Percentiles rank a stretch among this genome's conserved stretches.
Evolutionary conservation across 2,888 invertebrate genomes (phyloP).

Genomic region (Dromius quadrimaculatus): DNA sequence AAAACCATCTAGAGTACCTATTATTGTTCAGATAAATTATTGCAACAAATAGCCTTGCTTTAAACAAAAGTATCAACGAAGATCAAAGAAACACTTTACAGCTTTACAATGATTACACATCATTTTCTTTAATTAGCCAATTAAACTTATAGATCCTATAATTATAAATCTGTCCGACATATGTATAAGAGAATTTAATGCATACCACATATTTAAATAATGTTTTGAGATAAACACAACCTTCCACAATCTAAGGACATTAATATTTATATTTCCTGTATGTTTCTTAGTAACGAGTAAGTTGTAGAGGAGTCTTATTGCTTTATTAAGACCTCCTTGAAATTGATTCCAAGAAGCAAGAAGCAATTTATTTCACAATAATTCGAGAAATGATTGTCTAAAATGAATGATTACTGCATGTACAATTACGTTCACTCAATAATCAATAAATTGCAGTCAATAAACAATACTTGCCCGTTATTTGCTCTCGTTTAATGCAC

Average conservation of each 20-base stretch:
- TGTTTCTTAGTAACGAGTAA: not conserved
- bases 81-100: not conserved
- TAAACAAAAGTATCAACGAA: too few species aligned
- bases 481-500: conserved; percentile 29
- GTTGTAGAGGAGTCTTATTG: conserved; percentile 3
- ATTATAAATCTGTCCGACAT: conserved; percentile 17
- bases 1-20: too few species aligned
- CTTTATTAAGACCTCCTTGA: conserved; percentile 7
- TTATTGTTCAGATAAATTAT: too few species aligned
- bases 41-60: too few species aligned
- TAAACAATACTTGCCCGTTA: conserved; percentile 16
- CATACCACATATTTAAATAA: conserved; percentile 12
- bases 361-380: not conserved
- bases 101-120: conserved; percentile 7
- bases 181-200: conserved; percentile 12
- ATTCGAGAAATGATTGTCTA: not conserved
- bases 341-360: not conserved
- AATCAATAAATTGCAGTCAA: conserved; percentile 1
- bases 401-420: not conserved
- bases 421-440: conserved; percentile 9
- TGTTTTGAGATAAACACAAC: not conserved
- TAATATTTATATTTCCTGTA: conserved; percentile 8
- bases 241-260: conserved; percentile 13
- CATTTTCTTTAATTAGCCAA: conserved; percentile 21
- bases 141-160: conserved; percentile 1